Evolutionary conservation across 2,888 invertebrate genomes (phyloP).

Genomic region (Coleophora deauratella): DNA sequence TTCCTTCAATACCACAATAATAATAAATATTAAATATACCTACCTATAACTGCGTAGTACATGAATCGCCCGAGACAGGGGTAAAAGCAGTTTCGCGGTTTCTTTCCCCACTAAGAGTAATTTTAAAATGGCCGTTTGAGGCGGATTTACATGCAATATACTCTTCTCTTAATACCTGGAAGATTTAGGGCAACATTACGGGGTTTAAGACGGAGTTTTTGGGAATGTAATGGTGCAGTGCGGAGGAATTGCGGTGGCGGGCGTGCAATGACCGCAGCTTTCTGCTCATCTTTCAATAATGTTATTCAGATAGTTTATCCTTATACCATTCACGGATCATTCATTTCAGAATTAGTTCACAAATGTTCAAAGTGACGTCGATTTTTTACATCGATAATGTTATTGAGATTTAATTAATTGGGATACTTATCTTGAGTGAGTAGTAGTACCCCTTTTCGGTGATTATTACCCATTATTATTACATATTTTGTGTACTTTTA

Average conservation of each 20-base stretch:
- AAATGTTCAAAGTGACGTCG: too few species aligned
- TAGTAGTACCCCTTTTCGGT: too few species aligned
- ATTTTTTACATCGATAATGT: too few species aligned
- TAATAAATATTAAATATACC: conserved; percentile 7
- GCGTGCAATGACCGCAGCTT: not conserved
- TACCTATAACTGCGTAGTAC: conserved; percentile 11
- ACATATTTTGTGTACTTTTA: too few species aligned
- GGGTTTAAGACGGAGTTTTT: conserved; percentile 23
- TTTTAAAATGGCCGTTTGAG: conserved; percentile 19
- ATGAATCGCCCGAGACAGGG: conserved; percentile 13
- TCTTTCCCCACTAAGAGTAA: conserved; percentile 21
- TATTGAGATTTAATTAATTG: too few species aligned
- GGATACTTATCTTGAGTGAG: too few species aligned
- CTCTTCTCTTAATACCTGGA: conserved; percentile 16
- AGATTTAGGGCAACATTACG: conserved; percentile 17
- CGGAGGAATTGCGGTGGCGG: conserved; percentile 10
- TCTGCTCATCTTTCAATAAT: too few species aligned
- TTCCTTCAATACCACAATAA: conserved; percentile 11
- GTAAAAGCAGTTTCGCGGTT: conserved; percentile 19
- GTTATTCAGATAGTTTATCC: too few species aligned
- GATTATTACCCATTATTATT: too few species aligned
- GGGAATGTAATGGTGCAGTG: conserved; percentile 16
- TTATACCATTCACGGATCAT: too few species aligned
- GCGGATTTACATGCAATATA: conserved; percentile 23
- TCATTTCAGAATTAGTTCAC: too few species aligned